Evolutionary conservation across 35 echinoderm and acorn worm genomes (phyloP).

Genomic region (Diadema setosum): DNA sequence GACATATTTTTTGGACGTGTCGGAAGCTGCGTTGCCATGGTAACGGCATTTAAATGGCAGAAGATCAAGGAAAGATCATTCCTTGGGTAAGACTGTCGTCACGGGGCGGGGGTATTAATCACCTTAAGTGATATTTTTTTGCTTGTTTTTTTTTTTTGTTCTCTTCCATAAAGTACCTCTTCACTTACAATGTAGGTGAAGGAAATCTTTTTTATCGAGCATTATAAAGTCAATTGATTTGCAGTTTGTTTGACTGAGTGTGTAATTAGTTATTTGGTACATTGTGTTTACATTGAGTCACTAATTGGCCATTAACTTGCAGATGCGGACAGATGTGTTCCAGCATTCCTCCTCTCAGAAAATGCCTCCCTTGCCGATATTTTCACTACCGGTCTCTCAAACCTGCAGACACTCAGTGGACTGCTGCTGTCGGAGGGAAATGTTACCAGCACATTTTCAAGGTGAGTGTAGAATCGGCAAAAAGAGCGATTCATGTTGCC

Average conservation of each 20-base stretch:
- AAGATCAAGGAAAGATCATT: too few species aligned
- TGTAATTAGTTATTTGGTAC: not conserved
- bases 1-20: too few species aligned
- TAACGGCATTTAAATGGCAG: too few species aligned
- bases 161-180: not conserved
- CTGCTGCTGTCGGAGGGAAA: not conserved
- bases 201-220: not conserved
- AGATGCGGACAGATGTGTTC: conserved; percentile 50
- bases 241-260: not conserved
- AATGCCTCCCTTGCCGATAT: not conserved
- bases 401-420: not conserved
- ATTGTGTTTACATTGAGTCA: not conserved
- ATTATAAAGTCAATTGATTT: not conserved
- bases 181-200: not conserved
- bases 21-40: too few species aligned
- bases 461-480: not conserved
- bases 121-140: not conserved
- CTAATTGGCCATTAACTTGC: not conserved
- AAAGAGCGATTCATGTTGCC: not conserved
- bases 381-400: not conserved
- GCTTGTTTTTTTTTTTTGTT: too few species aligned
- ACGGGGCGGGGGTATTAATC: too few species aligned
- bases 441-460: not conserved
- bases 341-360: conserved; percentile 28
- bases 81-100: too few species aligned